These are phyloP conservation scores for Dysidea cf. avara DNA, from an alignment of 37 sponge, comb jelly and placozoan species.

Conservation along the genomic window DNA sequence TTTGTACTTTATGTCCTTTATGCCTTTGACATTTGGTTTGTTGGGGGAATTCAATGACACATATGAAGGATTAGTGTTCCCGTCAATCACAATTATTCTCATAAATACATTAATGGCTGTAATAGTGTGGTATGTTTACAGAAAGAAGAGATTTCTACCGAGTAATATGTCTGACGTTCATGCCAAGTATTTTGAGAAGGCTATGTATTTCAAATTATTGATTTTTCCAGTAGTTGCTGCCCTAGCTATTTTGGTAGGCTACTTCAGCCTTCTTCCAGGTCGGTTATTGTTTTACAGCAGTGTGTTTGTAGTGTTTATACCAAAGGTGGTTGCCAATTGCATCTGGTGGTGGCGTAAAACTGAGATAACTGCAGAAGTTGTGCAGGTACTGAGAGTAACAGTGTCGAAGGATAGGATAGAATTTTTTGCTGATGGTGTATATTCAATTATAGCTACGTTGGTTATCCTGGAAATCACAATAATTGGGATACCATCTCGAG, in stretches of 20 bases:
- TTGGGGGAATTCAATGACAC: no score
- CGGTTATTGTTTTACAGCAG: constrained; percentile 25
- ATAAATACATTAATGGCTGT: not conserved
- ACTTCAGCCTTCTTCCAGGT: not conserved
- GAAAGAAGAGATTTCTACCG: constrained; percentile 40
- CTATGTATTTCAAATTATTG: constrained; percentile 22
- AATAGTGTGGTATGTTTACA: constrained; percentile 40
- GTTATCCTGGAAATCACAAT: constrained; percentile 66
- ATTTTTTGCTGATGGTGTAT: constrained; percentile 78
- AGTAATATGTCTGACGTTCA: constrained; percentile 29
- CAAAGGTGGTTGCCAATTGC: not conserved
- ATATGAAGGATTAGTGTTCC: no score
- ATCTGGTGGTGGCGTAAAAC: constrained; percentile 14
- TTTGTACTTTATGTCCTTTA: not conserved
- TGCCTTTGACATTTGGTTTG: no score
- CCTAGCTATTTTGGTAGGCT: constrained; percentile 23
- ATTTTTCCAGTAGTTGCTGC: constrained; percentile 38
- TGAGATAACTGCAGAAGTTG: no score
- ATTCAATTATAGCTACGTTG: constrained; percentile 76
- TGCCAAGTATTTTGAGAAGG: constrained; percentile 16
- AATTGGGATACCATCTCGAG: constrained; percentile 5
- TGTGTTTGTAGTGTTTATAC: not conserved
- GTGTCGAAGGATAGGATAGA: constrained; percentile 39
- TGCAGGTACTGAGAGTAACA: no score
- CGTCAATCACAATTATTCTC: no score